phyloP scores from a whole-genome alignment of 1,140 invertebrate species.

The Dreissena polymorpha region DNA sequence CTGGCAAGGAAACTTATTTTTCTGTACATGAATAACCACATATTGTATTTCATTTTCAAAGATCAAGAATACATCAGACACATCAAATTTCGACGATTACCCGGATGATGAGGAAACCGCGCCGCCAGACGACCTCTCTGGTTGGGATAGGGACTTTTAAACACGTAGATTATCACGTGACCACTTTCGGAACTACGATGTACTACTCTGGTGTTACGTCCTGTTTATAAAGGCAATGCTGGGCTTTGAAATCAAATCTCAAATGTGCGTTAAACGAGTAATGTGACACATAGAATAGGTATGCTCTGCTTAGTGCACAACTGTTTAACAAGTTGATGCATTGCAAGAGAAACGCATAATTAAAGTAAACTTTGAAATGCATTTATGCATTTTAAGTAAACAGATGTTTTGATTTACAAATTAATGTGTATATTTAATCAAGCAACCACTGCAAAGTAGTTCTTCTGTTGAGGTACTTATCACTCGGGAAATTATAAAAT shows the following conservation, averaged over 20 bases:
- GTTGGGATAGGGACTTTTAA: conserved; percentile 80
- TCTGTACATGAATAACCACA: not conserved
- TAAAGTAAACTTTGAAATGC: no score
- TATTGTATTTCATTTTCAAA: conserved; percentile 53
- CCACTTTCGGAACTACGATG: not conserved
- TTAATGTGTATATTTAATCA: no score
- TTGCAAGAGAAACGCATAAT: not conserved
- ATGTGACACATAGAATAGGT: not conserved
- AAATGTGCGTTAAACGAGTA: not conserved
- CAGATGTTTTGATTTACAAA: no score
- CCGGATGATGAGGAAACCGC: conserved; percentile 78
- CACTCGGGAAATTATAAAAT: no score
- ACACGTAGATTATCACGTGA: not conserved
- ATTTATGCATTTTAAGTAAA: no score
- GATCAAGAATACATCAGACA: conserved; percentile 76
- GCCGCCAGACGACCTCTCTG: conserved; percentile 78
- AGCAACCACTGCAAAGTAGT: no score
- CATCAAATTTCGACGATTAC: conserved; percentile 79
- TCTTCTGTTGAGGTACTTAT: no score
- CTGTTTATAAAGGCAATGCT: not conserved
- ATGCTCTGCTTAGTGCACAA: not conserved
- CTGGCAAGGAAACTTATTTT: not conserved
- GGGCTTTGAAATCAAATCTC: not conserved
- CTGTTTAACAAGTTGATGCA: not conserved
- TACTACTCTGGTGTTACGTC: not conserved